These are phyloP conservation scores for Agrotis ipsilon DNA, from an alignment of 2,888 invertebrate genomes.

Conservation along the genomic window DNA sequence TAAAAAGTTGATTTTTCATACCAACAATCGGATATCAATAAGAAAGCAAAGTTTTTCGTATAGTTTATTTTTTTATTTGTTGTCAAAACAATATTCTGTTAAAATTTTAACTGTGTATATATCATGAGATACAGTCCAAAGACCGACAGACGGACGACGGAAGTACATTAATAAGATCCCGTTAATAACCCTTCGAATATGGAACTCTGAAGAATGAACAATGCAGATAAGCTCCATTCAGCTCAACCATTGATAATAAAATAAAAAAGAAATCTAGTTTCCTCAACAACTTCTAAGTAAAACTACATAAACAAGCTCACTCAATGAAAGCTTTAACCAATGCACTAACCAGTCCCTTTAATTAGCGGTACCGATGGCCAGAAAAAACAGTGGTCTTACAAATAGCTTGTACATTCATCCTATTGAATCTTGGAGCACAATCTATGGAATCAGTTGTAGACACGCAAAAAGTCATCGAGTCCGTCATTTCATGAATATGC, in stretches of 20 bases:
- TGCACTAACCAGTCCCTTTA: constrained; percentile 29
- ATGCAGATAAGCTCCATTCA: constrained; percentile 25
- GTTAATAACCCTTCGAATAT: no score
- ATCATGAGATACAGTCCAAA: no score
- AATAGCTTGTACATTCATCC: constrained; percentile 17
- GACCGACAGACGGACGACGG: no score
- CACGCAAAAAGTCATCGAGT: constrained; percentile 24
- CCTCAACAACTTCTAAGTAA: constrained; percentile 32
- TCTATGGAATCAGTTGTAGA: constrained; percentile 34
- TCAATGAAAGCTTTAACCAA: constrained; percentile 29
- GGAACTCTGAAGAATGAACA: background rate
- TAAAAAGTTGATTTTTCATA: no score
- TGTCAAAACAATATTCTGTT: no score
- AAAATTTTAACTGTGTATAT: no score
- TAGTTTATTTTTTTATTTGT: no score
- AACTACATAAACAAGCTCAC: constrained; percentile 11
- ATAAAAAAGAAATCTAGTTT: constrained; percentile 13
- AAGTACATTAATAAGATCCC: no score
- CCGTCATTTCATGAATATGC: constrained; percentile 36
- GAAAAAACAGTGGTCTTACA: constrained; percentile 20
- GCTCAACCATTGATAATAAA: constrained; percentile 23
- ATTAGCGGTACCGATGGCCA: constrained; percentile 32
- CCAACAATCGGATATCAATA: no score
- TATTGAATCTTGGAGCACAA: constrained; percentile 23
- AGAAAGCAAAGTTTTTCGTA: no score